Evolutionary conservation across 2,888 invertebrate species (phyloP), one percentile per base, ranked within the genome.

Genomic region (Rhamnusium bicolor): DNA sequence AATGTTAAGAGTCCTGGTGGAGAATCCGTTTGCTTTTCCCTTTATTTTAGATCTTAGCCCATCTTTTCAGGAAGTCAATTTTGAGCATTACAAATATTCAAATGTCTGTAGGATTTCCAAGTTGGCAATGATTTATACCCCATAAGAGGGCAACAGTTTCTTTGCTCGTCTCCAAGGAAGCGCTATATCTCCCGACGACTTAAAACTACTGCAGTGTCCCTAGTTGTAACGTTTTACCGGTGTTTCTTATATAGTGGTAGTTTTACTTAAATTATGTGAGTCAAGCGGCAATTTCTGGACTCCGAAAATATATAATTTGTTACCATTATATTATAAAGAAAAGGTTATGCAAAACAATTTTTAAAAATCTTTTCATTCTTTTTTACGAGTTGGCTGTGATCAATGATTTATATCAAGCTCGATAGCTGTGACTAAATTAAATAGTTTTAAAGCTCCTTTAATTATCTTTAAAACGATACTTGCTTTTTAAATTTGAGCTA

Each of bases 21-120:
- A 72, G 73, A 60, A 74, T 74, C 69, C 65, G 60, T 54, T 72
- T 69, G 71, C 40, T 51, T 49, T n/a, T 16, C 72, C 49, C 49
- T 62, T 19, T 18, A 40, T 61, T 73, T 61, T 72, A 74, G 66
- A 19, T 47, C 67, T 62, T 68, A 73, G 69, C 68, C 62, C 68
- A 66, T 65, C 73, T 72, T 72, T 49, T 62, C 68, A 51, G 77
- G 76, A 76, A 79, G 74, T 76, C 76, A 75, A 75, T 79, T 76
- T 78, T 72, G 73, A 76, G 73, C 72, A 72, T 72, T 74, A 76
- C 73, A 78, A 79, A 78, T 78, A 78, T 79, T 78, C 77, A 78
- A 77, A 79, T 78, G 73, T 75, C 73, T 65, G 62, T 68, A 61
- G 75, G 76, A 76, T 78, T 74, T 74, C 29, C 56, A 71, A 70